A percentile compares a stretch with the other conserved stretches of the same genome.
Conservation (phyloP, 2,888 invertebrate species). For the Amaurobius ferox region DNA sequence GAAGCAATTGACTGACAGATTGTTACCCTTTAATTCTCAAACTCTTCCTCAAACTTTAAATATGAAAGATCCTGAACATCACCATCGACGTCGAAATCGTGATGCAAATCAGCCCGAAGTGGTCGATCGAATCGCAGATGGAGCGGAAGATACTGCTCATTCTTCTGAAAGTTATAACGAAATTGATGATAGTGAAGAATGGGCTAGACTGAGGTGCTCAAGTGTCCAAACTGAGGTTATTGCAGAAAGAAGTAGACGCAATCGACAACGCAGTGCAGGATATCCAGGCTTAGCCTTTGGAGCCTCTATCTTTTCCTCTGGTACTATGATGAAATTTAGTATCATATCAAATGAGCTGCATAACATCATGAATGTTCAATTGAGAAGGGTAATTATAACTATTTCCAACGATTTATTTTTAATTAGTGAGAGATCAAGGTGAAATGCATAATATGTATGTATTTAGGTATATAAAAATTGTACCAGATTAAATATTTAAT, state of each 20-base stretch:
- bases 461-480: no score
- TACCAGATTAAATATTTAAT: no score
- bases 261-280: constrained; percentile 73
- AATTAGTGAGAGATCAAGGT: no score
- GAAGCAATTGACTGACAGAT: constrained; percentile 28
- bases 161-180: constrained; percentile 31
- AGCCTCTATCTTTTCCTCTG: constrained; percentile 94
- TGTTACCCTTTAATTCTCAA: constrained; percentile 28
- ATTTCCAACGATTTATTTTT: background rate
- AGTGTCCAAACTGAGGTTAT: constrained; percentile 92
- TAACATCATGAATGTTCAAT: constrained; percentile 96
- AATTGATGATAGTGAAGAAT: constrained; percentile 80
- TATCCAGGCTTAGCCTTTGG: constrained; percentile 75
- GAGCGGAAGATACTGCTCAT: constrained; percentile 61
- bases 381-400: constrained; percentile 87
- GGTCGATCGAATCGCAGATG: constrained; percentile 69
- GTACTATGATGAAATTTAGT: constrained; percentile 98
- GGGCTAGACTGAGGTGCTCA: constrained; percentile 90
- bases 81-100: constrained; percentile 22
- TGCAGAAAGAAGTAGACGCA: constrained; percentile 72
- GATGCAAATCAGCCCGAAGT: constrained; percentile 37
- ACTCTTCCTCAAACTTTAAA: constrained; percentile 28
- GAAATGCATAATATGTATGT: no score
- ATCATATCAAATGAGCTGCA: constrained; percentile 97
- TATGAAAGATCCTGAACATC: constrained; percentile 57